Evolutionary conservation across 2,113 vertebrate species (phyloP), one percentile per base, ranked within the genome.

Genomic region (Notarius quadriscutis): DNA sequence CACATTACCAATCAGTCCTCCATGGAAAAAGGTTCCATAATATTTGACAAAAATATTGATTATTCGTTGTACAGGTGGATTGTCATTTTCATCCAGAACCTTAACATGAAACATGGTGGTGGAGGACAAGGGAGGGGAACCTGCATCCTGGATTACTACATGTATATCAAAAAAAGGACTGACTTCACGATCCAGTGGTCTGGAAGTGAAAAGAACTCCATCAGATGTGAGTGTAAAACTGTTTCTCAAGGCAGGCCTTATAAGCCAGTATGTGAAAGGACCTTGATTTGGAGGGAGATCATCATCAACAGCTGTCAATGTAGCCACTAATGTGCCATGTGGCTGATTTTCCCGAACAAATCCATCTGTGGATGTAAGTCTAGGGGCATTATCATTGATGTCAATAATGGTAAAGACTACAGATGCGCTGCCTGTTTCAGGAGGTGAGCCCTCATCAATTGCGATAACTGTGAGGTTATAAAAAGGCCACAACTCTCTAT

Each of bases 31-130:
- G 17, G 88, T 95, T 20, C 95, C 95, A 89, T 93, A 96, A 90
- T 96, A 96, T 91, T 95, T 96, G 5, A 96, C 94, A 85, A 95
- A 94, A 5, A 96, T 94, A 81, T 94, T 90, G 48, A 96, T 91
- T 11, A 92, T 94, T 87, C 95, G 93, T 7, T 90, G 89, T 27
- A 91, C 30, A 11, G 95, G 83, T 41, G 94, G 92, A 85, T 94
- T 96, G 77, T 96, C 95, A 11, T 96, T 96, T 91, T 95, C 94
- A 89, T 96, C 95, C 27, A 92, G n/a, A 83, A 95, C 89, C 41
- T 74, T 91, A 78, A 96, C 86, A 20, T 91, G 91, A 86, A 96
- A 89, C n/a, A 84, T 91, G 25, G 91, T 86, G 25, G 94, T 94
- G 81, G 94, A 94, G 7, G 95, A 95, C 81, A 94, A 86, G 0